A percentile compares a stretch with the other conserved stretches of the same genome.
phyloP scores from a whole-genome alignment of 2,797 vertebrate genomes.

The Xiphophorus birchmanni region DNA sequence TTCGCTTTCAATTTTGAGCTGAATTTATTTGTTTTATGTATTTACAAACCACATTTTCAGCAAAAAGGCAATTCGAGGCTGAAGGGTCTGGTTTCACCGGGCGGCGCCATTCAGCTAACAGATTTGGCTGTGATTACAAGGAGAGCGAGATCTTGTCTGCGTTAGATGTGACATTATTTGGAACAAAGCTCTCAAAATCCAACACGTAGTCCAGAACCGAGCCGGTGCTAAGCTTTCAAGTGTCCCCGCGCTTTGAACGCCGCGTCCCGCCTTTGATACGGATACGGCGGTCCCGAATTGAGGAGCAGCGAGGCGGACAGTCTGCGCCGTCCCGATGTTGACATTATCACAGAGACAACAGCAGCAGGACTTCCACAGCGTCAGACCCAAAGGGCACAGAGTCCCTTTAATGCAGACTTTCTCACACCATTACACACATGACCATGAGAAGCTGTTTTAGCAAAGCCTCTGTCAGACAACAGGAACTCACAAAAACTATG shows the following conservation, averaged over 20 bases:
- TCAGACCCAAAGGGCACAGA: background rate
- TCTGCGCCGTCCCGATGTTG: slow-evolving; percentile 62
- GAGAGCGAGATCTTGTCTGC: background rate
- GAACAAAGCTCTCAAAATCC: slow-evolving; percentile 31
- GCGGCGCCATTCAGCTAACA: slow-evolving; percentile 15
- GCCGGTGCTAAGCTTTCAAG: slow-evolving; percentile 49
- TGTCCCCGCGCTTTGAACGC: slow-evolving; percentile 49
- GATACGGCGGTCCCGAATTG: slow-evolving; percentile 58
- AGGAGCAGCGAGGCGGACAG: slow-evolving; percentile 60
- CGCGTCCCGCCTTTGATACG: slow-evolving; percentile 45
- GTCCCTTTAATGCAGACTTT: slow-evolving; percentile 34
- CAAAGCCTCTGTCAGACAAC: background rate
- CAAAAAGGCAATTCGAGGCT: background rate
- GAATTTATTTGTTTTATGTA: too few species aligned
- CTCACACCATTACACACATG: slow-evolving; percentile 60
- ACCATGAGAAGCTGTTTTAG: slow-evolving; percentile 19
- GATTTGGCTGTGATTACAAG: slow-evolving; percentile 2
- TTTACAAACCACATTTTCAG: background rate
- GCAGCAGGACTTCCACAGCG: slow-evolving; percentile 18
- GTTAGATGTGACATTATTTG: slow-evolving; percentile 12
- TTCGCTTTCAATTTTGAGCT: background rate
- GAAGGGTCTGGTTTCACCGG: background rate
- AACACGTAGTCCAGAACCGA: slow-evolving; percentile 29
- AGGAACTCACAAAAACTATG: background rate
- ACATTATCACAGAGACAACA: slow-evolving; percentile 66